Conservation (phyloP, 2,888 invertebrate species). For the Dugesia japonica region DNA sequence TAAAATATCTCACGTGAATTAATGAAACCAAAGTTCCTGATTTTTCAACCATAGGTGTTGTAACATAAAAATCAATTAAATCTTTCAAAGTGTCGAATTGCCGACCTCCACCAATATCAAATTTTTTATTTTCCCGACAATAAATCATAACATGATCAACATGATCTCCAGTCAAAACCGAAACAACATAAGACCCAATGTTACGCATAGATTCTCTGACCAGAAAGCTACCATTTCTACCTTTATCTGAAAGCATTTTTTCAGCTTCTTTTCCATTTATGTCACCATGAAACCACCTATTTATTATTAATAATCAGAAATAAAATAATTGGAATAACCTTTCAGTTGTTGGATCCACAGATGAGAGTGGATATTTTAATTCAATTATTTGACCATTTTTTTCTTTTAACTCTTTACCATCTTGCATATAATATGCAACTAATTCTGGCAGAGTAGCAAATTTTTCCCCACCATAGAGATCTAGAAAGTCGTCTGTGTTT, state of each 20-base stretch:
- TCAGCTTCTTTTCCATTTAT: slow-evolving; percentile 47
- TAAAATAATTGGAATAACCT: slow-evolving; percentile 54
- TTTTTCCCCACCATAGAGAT: slow-evolving; percentile 86
- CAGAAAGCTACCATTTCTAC: slow-evolving; percentile 85
- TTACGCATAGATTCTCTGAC: slow-evolving; percentile 90
- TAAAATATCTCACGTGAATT: slow-evolving; percentile 50
- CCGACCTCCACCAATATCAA: slow-evolving; percentile 86
- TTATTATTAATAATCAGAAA: slow-evolving; percentile 63
- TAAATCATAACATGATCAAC: slow-evolving; percentile 86
- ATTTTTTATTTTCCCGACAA: slow-evolving; percentile 58
- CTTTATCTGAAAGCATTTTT: slow-evolving; percentile 57
- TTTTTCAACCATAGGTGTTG: slow-evolving; percentile 91
- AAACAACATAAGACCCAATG: slow-evolving; percentile 85
- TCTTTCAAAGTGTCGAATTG: slow-evolving; percentile 75
- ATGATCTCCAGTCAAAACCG: slow-evolving; percentile 70
- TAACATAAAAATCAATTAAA: slow-evolving; percentile 81
- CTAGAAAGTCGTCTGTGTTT: slow-evolving; percentile 89
- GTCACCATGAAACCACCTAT: slow-evolving; percentile 47
- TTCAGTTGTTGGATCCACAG: slow-evolving; percentile 87
- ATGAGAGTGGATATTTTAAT: slow-evolving; percentile 76
- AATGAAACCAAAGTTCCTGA: slow-evolving; percentile 82
- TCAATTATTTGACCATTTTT: slow-evolving; percentile 85
- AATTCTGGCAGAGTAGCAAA: slow-evolving; percentile 90
- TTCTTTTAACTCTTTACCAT: slow-evolving; percentile 75
- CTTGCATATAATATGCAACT: slow-evolving; percentile 92